Conservation (phyloP, 2,797 vertebrate species). For the Scarus forsteni region DNA sequence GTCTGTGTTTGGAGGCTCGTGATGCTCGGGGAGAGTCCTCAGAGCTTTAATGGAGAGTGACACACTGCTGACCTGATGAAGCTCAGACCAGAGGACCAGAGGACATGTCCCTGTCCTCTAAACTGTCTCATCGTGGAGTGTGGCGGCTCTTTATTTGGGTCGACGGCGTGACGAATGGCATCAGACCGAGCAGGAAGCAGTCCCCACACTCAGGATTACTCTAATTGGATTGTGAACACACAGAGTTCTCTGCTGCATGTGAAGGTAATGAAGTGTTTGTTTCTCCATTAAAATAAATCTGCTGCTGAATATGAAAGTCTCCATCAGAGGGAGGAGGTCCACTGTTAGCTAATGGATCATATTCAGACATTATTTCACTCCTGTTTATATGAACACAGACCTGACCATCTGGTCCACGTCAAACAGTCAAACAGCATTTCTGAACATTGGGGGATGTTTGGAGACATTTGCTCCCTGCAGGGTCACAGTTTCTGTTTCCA, state of each 20-base stretch:
- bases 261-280: slow-evolving; percentile 18
- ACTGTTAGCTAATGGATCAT: too few species aligned
- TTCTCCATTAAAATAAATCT: slow-evolving; percentile 22
- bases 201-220: slow-evolving; percentile 25
- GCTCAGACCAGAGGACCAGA: too few species aligned
- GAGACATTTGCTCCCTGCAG: too few species aligned
- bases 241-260: slow-evolving; percentile 40
- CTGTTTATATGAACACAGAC: too few species aligned
- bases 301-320: background rate
- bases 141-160: slow-evolving; percentile 41
- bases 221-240: slow-evolving; percentile 50
- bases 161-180: slow-evolving; percentile 55
- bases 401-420: too few species aligned
- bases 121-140: background rate
- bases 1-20: slow-evolving; percentile 1
- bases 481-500: too few species aligned
- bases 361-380: too few species aligned
- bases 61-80: background rate
- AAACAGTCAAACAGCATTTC: too few species aligned
- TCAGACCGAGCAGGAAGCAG: slow-evolving; percentile 41
- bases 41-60: slow-evolving; percentile 4
- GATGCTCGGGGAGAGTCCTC: too few species aligned
- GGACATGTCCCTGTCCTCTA: too few species aligned
- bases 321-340: background rate
- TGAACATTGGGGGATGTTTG: too few species aligned